Evolutionary conservation across 1,140 invertebrate genomes (phyloP).

Genomic region (Achatina immaculata): DNA sequence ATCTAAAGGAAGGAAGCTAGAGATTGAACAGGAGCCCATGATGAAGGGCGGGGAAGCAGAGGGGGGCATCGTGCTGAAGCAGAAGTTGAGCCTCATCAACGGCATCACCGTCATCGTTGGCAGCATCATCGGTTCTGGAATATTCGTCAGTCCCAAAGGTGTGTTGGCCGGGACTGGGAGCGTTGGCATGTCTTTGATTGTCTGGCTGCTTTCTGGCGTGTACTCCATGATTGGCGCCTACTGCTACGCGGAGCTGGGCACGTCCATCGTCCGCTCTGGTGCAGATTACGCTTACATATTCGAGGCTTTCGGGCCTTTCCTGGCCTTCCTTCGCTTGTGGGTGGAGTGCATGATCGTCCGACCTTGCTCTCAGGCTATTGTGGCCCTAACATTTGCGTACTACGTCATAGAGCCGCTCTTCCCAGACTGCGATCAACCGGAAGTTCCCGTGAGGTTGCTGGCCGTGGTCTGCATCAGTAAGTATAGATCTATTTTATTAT

Average conservation of each 20-base stretch:
- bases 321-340: constrained; percentile 70
- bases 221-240: constrained; percentile 80
- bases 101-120: constrained; percentile 69
- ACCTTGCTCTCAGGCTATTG: constrained; percentile 77
- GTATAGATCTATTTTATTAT: constrained; percentile 43
- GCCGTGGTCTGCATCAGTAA: constrained; percentile 69
- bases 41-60: not conserved
- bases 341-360: constrained; percentile 81
- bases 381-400: constrained; percentile 70
- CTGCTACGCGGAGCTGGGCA: constrained; percentile 69
- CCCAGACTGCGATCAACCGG: constrained; percentile 68
- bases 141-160: constrained; percentile 96
- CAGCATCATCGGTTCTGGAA: constrained; percentile 79
- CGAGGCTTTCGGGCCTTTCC: constrained; percentile 69
- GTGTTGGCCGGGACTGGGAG: constrained; percentile 87
- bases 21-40: constrained; percentile 11
- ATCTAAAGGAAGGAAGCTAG: not conserved
- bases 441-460: constrained; percentile 60
- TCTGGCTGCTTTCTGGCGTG: constrained; percentile 86
- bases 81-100: constrained; percentile 64
- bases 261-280: constrained; percentile 64
- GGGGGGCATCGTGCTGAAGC: constrained; percentile 59
- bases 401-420: constrained; percentile 71
- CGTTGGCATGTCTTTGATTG: constrained; percentile 84
- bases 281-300: constrained; percentile 70